These are phyloP conservation scores for Cryptoleucopteryx plumbea DNA, from an alignment of 2,113 vertebrate species.

Conservation along the genomic window DNA sequence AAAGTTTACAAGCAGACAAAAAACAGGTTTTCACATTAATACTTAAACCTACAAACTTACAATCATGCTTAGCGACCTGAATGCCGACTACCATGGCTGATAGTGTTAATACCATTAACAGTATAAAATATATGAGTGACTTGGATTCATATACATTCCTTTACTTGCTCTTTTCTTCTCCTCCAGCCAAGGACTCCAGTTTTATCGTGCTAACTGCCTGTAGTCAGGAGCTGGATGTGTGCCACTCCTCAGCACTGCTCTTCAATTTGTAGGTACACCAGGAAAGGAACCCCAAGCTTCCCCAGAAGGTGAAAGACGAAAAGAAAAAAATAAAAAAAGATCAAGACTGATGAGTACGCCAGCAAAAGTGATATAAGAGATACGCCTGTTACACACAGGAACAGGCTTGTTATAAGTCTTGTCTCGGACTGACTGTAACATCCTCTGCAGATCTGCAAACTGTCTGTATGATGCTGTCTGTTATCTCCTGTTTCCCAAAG, in stretches of 20 bases:
- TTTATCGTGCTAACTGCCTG: not conserved
- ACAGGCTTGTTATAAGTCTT: not conserved
- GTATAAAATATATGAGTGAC: not conserved
- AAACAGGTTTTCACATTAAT: not conserved
- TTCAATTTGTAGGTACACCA: not conserved
- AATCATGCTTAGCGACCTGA: not conserved
- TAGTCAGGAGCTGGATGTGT: not conserved
- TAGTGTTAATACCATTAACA: not conserved
- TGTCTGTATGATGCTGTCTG: not conserved
- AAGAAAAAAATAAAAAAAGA: not conserved
- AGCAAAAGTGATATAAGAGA: not conserved
- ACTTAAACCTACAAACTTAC: not conserved
- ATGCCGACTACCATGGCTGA: too few relatives aligned
- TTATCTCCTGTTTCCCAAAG: not conserved
- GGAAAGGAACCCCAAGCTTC: not conserved
- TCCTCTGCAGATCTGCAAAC: not conserved
- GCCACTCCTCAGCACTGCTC: fast-evolving
- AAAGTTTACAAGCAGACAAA: not conserved
- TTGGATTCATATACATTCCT: not conserved
- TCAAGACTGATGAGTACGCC: not conserved
- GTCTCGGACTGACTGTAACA: not conserved
- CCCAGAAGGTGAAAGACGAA: not conserved
- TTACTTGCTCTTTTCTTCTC: not conserved
- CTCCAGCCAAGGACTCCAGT: not conserved
- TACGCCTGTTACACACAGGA: fast-evolving